These are phyloP conservation scores for Mobula birostris DNA, from an alignment of 2,113 vertebrate genomes.

Conservation along the genomic window DNA sequence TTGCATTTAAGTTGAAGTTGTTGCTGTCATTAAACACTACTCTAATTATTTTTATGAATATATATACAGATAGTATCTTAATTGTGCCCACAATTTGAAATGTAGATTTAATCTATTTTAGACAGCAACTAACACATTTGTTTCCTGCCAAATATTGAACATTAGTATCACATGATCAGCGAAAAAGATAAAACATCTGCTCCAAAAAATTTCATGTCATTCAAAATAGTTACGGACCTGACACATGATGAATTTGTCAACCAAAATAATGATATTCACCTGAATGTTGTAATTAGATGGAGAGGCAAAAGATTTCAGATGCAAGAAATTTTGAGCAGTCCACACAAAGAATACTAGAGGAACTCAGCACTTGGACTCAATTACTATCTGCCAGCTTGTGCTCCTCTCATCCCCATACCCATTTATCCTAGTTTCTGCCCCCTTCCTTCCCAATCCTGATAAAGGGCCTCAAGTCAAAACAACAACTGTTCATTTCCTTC, in stretches of 20 bases:
- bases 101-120: too few species aligned
- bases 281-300: not conserved
- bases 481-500: too few species aligned
- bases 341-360: too few species aligned
- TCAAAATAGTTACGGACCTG: not conserved
- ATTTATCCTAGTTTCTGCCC: too few species aligned
- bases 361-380: too few species aligned
- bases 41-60: not conserved
- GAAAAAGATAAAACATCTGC: not conserved
- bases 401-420: too few species aligned
- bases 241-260: not conserved
- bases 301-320: too few species aligned
- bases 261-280: not conserved
- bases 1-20: not conserved
- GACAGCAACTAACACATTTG: not conserved
- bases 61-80: not conserved
- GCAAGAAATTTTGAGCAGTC: too few species aligned
- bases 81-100: too few species aligned
- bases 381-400: too few species aligned
- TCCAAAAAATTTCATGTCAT: not conserved
- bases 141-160: not conserved
- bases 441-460: too few species aligned
- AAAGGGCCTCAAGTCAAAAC: too few species aligned
- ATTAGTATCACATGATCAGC: not conserved
- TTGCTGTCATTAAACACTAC: not conserved